Base-by-base conservation (phyloP, 2,113 vertebrate species). In the Pantherophis guttatus region DNA sequence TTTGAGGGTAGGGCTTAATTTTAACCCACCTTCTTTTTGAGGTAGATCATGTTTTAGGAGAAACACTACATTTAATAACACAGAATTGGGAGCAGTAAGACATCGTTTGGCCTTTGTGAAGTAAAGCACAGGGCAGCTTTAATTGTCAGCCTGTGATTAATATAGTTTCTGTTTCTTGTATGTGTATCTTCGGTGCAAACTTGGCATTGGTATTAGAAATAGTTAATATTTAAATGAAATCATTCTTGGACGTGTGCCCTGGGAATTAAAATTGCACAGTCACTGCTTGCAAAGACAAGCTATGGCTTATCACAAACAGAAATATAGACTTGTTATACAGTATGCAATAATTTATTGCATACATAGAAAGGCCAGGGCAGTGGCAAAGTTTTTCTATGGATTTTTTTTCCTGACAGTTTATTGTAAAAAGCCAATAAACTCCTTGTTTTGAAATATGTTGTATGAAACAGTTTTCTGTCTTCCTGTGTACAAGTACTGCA, bases 201-300 rank as follows among this genome's bases (percentile, higher is more conserved):
- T 6, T 93, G 88, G 93, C 81, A 94, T 95, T 93, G 26, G 94
- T 94, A 94, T 96, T 96, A 94, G 92, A 90, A 94, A 95, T 62
- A 87, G 94, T 94, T 96, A 96, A 96, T 93, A 94, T 95, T 93
- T 96, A 94, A 23, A 87, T 96, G 96, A 97, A 95, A 94, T 97
- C 97, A 97, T 91, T 33, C 70, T 95, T 97, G 97, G 96, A 96
- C 93, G 94, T 50, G 15, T 96, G 96, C 96, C 97, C 92, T 87
- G 81, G 0, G 0, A 95, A 95, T 92, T 94, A 58, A 96, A 97
- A 97, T 95, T 1, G 96, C 96, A 94, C 94, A 96, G 97, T 97
- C 96, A 97, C 95, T 95, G 95, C 95, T 96, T 96, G 93, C 0
- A 94, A 95, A 95, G 94, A 94, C 94, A 95, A 95, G 95, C 87